Percentiles rank a stretch among this genome's conserved stretches.
These are phyloP conservation scores for Oostethus manadensis DNA, from an alignment of 2,113 vertebrate genomes.

Conservation along the genomic window DNA sequence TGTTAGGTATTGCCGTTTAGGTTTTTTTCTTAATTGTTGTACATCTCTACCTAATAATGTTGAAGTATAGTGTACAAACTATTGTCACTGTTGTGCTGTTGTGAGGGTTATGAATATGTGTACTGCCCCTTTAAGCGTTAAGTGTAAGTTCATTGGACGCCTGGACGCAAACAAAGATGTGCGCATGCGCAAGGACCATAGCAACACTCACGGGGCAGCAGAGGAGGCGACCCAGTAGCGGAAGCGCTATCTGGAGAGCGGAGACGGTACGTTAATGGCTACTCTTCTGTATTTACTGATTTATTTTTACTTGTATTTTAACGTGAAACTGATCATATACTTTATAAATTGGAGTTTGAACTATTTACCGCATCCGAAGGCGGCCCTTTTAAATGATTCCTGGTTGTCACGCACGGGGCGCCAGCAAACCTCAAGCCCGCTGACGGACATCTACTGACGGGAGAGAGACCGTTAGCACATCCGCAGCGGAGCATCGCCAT, in stretches of 20 bases:
- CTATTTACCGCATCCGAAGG: not conserved
- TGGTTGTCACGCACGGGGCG: slow-evolving; percentile 24
- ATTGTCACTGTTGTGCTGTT: not conserved
- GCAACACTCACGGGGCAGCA: slow-evolving; percentile 13
- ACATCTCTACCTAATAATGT: too few relatives aligned
- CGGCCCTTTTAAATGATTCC: not conserved
- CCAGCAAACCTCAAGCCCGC: not conserved
- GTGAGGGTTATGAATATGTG: not conserved
- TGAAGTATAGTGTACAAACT: too few relatives aligned
- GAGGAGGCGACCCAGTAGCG: slow-evolving; percentile 3
- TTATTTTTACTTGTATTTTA: not conserved
- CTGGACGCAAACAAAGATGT: not conserved
- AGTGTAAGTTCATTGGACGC: not conserved
- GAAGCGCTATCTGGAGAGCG: slow-evolving; percentile 27
- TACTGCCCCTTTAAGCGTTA: slow-evolving; percentile 31
- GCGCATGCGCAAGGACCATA: slow-evolving; percentile 49
- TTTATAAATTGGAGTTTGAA: too few relatives aligned
- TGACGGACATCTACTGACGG: not conserved
- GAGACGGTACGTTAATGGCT: slow-evolving; percentile 38
- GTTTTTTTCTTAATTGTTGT: too few relatives aligned
- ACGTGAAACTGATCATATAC: not conserved
- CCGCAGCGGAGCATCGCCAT: not conserved
- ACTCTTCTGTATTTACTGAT: not conserved
- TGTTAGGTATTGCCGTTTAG: too few relatives aligned
- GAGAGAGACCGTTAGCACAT: not conserved